Evolutionary conservation across 2,113 vertebrate species (phyloP), one percentile per base, ranked within the genome.

Genomic region (Oceanodroma tethys): DNA sequence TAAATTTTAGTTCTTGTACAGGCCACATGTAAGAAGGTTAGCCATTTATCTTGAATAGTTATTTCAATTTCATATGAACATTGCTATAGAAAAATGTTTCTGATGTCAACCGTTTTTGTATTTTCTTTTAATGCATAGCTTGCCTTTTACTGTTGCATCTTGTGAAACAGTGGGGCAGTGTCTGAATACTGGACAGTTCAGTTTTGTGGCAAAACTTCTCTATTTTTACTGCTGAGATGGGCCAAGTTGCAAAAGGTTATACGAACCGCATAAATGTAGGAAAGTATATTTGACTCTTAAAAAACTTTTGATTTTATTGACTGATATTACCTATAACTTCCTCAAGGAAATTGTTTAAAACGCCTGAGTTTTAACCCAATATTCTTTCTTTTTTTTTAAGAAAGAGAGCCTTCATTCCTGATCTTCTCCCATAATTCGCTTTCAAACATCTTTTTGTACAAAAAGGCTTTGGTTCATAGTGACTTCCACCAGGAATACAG

Each of bases 241-340:
- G 27, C 27, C 74, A 79, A 74, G n/a, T 47, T 93, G 34, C n/a
- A 86, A 72, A 91, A 87, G 65, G 88, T 90, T 95, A 52, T 42
- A 81, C 36, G 94, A 90, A 82, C 53, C 32, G 42, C 11, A 60
- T 68, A 72, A 86, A 86, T 56, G 76, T 81, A 78, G 52, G 75
- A 56, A 88, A 92, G 60, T 63, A 22, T 81, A 72, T 93, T 84
- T 92, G 86, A 87, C 73, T 92, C 36, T 92, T 79, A 81, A 91
- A 85, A 92, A 42, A 47, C 18, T 89, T 95, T 94, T 87, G 65
- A 84, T 92, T 94, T 87, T 87, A 79, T 92, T 91, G 89, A 60
- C 73, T 81, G 52, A 53, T 82, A 43, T 72, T 80, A 53, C 66
- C 36, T 91, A 38, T 82, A 88, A 65, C 22, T 40, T 91, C 53